Evolutionary conservation across 2,797 vertebrate genomes (phyloP).

Genomic region (Cygnus olor): DNA sequence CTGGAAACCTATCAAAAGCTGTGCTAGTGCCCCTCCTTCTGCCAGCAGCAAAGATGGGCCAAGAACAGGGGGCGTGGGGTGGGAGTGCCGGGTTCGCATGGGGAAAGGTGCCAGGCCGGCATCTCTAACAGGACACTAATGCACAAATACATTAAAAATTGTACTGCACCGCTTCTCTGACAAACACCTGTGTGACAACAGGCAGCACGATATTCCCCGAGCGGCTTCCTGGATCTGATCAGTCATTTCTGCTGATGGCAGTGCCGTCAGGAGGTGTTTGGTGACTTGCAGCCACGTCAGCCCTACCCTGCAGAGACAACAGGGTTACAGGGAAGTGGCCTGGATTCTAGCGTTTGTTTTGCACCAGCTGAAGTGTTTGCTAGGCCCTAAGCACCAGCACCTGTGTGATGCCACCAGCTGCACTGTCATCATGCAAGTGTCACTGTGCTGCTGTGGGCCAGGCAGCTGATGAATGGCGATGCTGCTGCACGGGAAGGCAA

Average conservation of each 20-base stretch:
- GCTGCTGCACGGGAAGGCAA: neutral
- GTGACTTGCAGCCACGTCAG: neutral
- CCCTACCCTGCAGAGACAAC: constrained; percentile 6
- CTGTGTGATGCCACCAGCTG: neutral
- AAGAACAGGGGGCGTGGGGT: neutral
- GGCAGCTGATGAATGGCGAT: neutral
- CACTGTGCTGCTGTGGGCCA: neutral
- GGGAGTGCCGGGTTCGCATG: neutral
- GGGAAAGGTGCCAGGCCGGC: neutral
- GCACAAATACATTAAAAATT: neutral
- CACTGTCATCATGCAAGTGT: neutral
- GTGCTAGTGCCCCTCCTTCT: neutral
- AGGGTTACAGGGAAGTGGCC: neutral
- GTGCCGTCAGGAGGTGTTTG: neutral
- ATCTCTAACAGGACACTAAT: neutral
- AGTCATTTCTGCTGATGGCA: constrained; percentile 1
- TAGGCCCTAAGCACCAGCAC: neutral
- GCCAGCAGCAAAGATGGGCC: neutral
- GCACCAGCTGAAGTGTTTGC: constrained; percentile 1
- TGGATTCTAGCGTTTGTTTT: constrained; percentile 36
- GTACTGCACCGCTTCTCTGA: neutral
- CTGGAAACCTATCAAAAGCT: constrained; percentile 29
- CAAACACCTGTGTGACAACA: neutral
- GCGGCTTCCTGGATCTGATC: neutral
- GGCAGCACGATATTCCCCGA: neutral